Evolutionary conservation across 2,888 invertebrate species (phyloP).

Genomic region (Oligia fasciuncula): DNA sequence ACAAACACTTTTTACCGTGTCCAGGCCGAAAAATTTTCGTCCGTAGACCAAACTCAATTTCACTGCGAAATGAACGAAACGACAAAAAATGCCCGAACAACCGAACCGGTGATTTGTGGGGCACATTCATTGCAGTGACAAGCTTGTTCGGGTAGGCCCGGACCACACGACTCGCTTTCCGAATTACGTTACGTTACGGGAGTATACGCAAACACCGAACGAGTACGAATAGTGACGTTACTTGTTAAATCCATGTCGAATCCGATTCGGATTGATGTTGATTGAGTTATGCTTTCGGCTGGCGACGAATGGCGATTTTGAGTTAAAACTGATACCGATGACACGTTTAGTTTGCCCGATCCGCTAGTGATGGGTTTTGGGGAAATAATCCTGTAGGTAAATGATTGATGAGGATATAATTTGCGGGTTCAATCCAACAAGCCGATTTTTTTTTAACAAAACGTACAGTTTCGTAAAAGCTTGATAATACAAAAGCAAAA

Average conservation of each 20-base stretch:
- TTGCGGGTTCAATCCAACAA: neutral
- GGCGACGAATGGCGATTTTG: conserved; percentile 59
- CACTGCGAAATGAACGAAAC: conserved; percentile 84
- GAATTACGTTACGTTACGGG: conserved; percentile 73
- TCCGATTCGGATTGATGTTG: conserved; percentile 83
- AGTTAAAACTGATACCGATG: conserved; percentile 57
- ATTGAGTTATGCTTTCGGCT: conserved; percentile 82
- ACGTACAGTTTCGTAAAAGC: neutral
- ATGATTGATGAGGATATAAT: neutral
- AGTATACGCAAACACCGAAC: conserved; percentile 73
- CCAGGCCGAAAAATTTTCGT: conserved; percentile 77
- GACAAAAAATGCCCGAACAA: conserved; percentile 84
- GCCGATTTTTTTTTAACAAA: neutral
- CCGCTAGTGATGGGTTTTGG: conserved; percentile 5
- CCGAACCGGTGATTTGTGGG: conserved; percentile 88
- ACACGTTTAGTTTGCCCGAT: conserved; percentile 49
- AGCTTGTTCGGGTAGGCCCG: conserved; percentile 79
- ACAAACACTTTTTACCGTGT: conserved; percentile 69
- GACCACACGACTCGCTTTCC: conserved; percentile 79
- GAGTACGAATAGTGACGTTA: conserved; percentile 74
- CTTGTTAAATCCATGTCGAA: conserved; percentile 83
- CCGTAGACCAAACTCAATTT: conserved; percentile 84
- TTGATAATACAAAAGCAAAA: neutral
- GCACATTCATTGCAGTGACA: conserved; percentile 88
- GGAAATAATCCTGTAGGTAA: neutral